These are phyloP conservation scores for Physocephala rufipes DNA, from an alignment of 2,888 invertebrate species.

Conservation along the genomic window DNA sequence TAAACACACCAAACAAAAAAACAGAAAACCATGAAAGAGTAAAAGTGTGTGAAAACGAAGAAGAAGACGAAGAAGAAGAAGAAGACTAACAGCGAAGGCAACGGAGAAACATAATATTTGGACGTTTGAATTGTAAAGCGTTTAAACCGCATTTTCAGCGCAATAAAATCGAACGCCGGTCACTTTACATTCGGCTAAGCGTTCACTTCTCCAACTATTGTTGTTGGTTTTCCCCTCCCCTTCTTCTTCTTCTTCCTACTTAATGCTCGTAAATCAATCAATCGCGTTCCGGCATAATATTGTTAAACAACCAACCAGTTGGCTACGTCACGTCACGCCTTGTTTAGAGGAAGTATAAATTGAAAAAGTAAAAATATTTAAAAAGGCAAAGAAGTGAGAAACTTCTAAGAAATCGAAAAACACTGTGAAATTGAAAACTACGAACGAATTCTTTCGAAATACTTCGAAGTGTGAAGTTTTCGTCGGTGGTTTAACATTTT, in stretches of 20 bases:
- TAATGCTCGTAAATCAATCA: constrained; percentile 12
- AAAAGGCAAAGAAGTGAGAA: neutral
- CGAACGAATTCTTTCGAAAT: constrained; percentile 15
- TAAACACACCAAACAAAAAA: neutral
- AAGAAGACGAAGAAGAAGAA: neutral
- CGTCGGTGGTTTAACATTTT: neutral
- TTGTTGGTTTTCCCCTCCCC: no score
- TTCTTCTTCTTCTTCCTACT: no score
- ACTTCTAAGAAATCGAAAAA: constrained; percentile 21
- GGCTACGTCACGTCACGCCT: constrained; percentile 35
- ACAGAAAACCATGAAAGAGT: neutral
- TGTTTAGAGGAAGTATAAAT: constrained; percentile 28
- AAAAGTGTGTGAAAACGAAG: neutral
- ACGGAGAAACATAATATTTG: constrained; percentile 21
- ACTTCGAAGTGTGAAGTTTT: constrained; percentile 23
- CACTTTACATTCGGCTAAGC: no score
- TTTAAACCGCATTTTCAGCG: constrained; percentile 27
- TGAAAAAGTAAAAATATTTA: no score
- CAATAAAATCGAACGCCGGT: no score
- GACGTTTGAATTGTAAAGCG: constrained; percentile 28
- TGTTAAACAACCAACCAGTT: no score
- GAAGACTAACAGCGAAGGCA: no score
- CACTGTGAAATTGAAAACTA: neutral
- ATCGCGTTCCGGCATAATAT: neutral
- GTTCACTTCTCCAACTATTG: neutral